Evolutionary conservation across 2,888 invertebrate genomes (phyloP).

Genomic region (Cordylochernes scorpioides): DNA sequence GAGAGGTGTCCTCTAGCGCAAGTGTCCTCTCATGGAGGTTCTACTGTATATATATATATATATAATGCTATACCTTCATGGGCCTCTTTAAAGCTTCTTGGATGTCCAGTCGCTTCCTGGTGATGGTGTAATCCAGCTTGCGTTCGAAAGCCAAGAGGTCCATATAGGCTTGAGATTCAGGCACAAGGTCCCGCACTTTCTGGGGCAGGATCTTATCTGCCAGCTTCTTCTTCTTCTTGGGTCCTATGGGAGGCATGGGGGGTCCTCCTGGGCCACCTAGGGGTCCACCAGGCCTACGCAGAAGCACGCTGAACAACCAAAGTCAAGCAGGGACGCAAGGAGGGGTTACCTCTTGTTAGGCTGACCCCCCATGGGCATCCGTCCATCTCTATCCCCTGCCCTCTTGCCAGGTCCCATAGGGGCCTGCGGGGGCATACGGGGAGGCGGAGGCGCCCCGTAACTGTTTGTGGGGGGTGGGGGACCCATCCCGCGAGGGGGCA

Average conservation of each 20-base stretch:
- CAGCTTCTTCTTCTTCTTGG: constrained; percentile 75
- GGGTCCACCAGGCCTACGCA: constrained; percentile 6
- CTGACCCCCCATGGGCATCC: too few relatives aligned
- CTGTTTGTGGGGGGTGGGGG: constrained; percentile 4
- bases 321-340: too few relatives aligned
- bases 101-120: constrained; percentile 87
- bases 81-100: constrained; percentile 93
- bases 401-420: constrained; percentile 7
- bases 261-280: constrained; percentile 2
- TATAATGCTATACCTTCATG: constrained; percentile 72
- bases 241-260: constrained; percentile 2
- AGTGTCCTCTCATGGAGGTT: too few relatives aligned
- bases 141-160: constrained; percentile 89
- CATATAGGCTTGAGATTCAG: constrained; percentile 99
- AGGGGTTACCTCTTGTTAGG: too few relatives aligned
- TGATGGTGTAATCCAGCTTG: constrained; percentile 88
- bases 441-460: constrained; percentile 7
- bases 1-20: too few relatives aligned
- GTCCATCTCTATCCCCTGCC: too few relatives aligned
- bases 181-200: constrained; percentile 81
- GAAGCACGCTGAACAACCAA: too few relatives aligned
- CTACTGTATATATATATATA: too few relatives aligned
- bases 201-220: constrained; percentile 89
- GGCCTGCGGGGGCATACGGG: constrained; percentile 4
- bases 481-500: constrained; percentile 2